Evolutionary conservation across 2,113 vertebrate genomes (phyloP).

Genomic region (Podocnemis expansa): DNA sequence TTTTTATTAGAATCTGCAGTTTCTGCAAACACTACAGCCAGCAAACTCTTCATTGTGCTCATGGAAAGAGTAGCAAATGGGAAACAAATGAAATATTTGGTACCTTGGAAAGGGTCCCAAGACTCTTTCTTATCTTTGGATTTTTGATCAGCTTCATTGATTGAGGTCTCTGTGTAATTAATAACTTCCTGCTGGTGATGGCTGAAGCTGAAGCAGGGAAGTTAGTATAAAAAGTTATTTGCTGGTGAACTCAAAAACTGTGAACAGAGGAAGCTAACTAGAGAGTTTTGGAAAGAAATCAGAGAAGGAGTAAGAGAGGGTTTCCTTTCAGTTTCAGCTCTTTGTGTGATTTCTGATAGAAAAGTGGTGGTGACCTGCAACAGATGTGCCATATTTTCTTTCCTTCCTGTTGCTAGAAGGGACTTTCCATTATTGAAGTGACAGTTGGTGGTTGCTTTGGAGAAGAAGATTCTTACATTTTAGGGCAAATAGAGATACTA

Average conservation of each 20-base stretch:
- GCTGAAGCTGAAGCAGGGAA: neutral
- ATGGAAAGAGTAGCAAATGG: neutral
- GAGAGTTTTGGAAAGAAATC: neutral
- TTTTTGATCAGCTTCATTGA: neutral
- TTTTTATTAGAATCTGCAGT: neutral
- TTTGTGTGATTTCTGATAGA: neutral
- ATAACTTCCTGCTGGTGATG: neutral
- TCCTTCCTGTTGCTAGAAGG: neutral
- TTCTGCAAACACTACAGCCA: neutral
- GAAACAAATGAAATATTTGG: neutral
- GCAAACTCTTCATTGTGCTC: neutral
- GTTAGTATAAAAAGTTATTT: neutral
- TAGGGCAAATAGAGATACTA: too few relatives aligned
- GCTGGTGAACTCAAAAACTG: neutral
- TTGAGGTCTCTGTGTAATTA: neutral
- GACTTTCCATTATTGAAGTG: neutral
- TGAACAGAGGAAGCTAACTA: neutral
- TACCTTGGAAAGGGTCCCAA: neutral
- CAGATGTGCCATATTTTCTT: neutral
- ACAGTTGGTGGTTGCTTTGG: neutral
- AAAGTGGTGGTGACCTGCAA: neutral
- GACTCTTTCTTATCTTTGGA: neutral
- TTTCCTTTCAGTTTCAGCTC: neutral
- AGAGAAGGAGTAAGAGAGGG: neutral
- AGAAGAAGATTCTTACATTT: too few relatives aligned